phyloP scores from a whole-genome alignment of 2,888 invertebrate species.

The Drosophila austrosaltans region DNA sequence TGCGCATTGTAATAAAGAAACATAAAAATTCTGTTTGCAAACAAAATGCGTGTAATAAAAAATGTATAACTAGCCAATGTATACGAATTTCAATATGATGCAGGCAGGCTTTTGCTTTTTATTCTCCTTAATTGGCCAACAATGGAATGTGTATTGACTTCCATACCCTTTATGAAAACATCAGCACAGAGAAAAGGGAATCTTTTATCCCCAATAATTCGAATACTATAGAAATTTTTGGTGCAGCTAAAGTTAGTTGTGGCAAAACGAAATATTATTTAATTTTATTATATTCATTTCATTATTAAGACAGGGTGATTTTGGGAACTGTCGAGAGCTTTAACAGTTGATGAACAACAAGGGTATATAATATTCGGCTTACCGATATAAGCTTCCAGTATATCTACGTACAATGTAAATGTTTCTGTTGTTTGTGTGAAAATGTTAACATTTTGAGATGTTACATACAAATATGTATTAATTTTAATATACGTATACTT shows the following conservation, averaged over 20 bases:
- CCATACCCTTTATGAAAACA: not conserved
- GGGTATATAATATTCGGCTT: conserved; percentile 4
- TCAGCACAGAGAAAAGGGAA: not conserved
- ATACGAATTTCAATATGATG: conserved; percentile 1
- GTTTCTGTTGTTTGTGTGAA: conserved; percentile 1
- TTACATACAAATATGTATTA: not conserved
- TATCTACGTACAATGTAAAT: not conserved
- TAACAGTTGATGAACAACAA: not conserved
- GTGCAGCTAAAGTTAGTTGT: not conserved
- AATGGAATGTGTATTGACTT: conserved; percentile 11
- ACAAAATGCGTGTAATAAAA: conserved; percentile 50
- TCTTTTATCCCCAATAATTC: not conserved
- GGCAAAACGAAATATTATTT: not conserved
- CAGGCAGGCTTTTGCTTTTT: conserved; percentile 1
- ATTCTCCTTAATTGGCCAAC: conserved; percentile 35
- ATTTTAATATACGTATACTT: not conserved
- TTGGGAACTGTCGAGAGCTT: not conserved
- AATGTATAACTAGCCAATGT: conserved; percentile 45
- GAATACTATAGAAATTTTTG: not conserved
- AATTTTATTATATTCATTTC: not conserved
- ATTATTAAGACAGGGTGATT: not conserved
- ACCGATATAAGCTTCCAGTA: not conserved
- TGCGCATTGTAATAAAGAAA: conserved; percentile 57
- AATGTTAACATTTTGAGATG: not conserved
- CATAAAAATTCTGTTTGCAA: conserved; percentile 54